Evolutionary conservation across 2,797 vertebrate species (phyloP), one percentile per base, ranked within the genome.

Genomic region (Paramormyrops hopkinsi): DNA sequence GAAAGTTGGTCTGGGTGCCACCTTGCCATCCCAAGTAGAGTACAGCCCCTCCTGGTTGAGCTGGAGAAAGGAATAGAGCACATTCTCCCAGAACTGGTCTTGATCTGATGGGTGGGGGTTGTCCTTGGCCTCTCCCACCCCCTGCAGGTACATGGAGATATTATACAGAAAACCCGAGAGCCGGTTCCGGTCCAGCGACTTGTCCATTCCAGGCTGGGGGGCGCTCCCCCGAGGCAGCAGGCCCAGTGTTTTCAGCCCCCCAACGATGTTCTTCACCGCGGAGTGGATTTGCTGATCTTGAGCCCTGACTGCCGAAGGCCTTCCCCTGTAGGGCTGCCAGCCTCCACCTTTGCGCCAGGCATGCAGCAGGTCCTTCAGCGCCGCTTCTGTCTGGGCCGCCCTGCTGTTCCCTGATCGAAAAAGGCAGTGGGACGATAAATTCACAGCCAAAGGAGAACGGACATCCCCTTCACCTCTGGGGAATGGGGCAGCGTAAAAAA

Each of bases 141-240:
- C 96, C 88, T 97, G 96, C 88, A 97, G 96, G 90, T 97, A 97
- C 90, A 95, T 93, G 53, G 97, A 97, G 93, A 98, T 96, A 92
- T 97, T 97, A 92, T 97, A 95, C 79, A 98, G 95, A 91, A 97
- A 97, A 88, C 96, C 94, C 19, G 97, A 97, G 85, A 97, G 95
- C 41, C 96, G 93, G 50, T 94, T 95, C 86, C 94, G 91, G 92
- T 96, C 93, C 29, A 95, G 90, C 2, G 94, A 92, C 90, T 95
- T 96, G 89, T 92, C 94, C 29, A 94, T 90, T n/a, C 94, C 93
- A 3, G 94, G 93, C 50, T 94, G 87, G 88, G 89, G 90, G 50
- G 65, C 25, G 53, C 79, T 94, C 89, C 92, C 95, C 88, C 48
- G 92, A 8, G 95, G 93, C 56, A 96, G 91, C 2, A 95, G 62